phyloP scores from a whole-genome alignment of 1,140 invertebrate genomes.

The Hermetia illucens region DNA sequence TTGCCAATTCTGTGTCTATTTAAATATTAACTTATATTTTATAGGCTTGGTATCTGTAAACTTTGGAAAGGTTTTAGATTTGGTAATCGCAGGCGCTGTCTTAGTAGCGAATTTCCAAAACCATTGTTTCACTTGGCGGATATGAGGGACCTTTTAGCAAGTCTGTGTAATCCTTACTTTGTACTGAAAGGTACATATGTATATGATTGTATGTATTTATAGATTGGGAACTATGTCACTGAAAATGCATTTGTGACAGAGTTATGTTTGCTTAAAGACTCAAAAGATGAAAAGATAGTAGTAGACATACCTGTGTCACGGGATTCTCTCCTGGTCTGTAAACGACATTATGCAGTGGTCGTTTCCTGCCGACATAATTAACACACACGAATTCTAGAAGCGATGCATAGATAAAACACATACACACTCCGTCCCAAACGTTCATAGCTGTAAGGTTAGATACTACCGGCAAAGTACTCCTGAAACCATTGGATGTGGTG shows the following conservation, averaged over 20 bases:
- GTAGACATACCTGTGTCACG: constrained; percentile 70
- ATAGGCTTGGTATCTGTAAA: too few species aligned
- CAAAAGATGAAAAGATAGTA: constrained; percentile 13
- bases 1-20: too few species aligned
- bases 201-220: neutral
- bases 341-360: constrained; percentile 74
- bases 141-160: neutral
- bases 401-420: constrained; percentile 92
- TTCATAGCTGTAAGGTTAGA: constrained; percentile 91
- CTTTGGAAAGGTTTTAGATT: too few species aligned
- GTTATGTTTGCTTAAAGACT: too few species aligned
- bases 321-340: constrained; percentile 80
- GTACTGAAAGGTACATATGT: neutral
- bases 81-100: too few species aligned
- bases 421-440: constrained; percentile 89
- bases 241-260: too few species aligned
- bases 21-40: too few species aligned
- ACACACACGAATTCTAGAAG: constrained; percentile 87
- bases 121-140: too few species aligned
- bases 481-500: constrained; percentile 82
- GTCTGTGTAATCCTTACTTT: neutral
- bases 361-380: constrained; percentile 85
- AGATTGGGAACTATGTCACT: neutral
- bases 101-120: too few species aligned
- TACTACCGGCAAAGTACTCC: constrained; percentile 79